Evolutionary conservation across 2,797 vertebrate species (phyloP).

Genomic region (Anableps anableps): DNA sequence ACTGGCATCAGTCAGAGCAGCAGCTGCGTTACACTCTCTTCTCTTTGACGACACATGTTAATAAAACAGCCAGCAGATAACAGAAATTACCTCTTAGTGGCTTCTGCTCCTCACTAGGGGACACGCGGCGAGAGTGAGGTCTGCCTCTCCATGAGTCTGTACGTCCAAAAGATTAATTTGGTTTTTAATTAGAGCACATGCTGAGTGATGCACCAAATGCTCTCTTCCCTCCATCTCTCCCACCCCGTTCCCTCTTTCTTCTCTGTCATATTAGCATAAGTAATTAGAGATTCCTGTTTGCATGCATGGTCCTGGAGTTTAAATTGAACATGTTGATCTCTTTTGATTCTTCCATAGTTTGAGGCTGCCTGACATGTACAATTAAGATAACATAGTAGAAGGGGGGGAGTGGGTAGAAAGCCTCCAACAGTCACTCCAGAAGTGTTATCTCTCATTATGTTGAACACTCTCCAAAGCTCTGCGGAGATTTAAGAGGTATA

Average conservation of each 20-base stretch:
- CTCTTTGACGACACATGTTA: constrained; percentile 83
- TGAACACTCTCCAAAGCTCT: constrained; percentile 69
- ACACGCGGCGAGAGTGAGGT: constrained; percentile 59
- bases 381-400: constrained; percentile 76
- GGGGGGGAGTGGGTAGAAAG: constrained; percentile 48
- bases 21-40: constrained; percentile 73
- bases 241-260: constrained; percentile 21
- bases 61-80: constrained; percentile 84
- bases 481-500: constrained; percentile 57
- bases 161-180: constrained; percentile 78
- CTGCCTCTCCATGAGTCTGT: constrained; percentile 63
- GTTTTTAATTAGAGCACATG: constrained; percentile 81
- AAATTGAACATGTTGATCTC: constrained; percentile 79
- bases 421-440: constrained; percentile 45
- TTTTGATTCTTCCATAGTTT: constrained; percentile 78
- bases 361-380: constrained; percentile 78
- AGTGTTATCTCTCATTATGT: constrained; percentile 66
- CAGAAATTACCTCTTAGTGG: constrained; percentile 83
- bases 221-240: constrained; percentile 34
- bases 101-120: constrained; percentile 67
- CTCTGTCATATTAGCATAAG: constrained; percentile 80
- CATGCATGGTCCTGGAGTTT: constrained; percentile 68
- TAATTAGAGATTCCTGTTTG: constrained; percentile 81
- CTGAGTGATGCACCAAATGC: constrained; percentile 67
- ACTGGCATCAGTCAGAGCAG: constrained; percentile 72